Base-by-base conservation (phyloP, 2,888 invertebrate genomes). In the Drosophila fulvimacula region DNA sequence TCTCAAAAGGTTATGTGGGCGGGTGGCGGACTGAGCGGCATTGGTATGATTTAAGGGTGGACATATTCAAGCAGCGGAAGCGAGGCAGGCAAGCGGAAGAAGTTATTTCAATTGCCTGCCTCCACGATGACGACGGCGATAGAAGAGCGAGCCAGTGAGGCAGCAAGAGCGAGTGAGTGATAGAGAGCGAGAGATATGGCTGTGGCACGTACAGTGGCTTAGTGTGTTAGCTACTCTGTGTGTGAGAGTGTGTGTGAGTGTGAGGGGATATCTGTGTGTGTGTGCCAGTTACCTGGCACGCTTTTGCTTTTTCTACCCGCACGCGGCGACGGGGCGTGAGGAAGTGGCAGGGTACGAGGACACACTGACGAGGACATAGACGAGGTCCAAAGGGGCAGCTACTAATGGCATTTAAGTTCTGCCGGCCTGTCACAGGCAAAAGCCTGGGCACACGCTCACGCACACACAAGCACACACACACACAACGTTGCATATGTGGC, bases 361-460 rank as follows among this genome's bases (percentile, higher is more conserved):
- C n/a, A 69, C 53, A 55, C 39, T 55, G 73, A 76, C 79, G 73
- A 76, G 75, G 82, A 68, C 61, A 53, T 42, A 65, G 81, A 56
- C 77, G 57, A 69, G 61, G 64, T 61, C 73, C 73, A 64, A 62
- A 62, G 48, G 73, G 73, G 60, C 77, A 76, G 76, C 73, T 73
- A 76, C 86, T 85, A 88, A 88, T 85, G 88, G 86, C 80, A 86
- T 85, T 85, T 85, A 88, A 85, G 85, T 85, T 85, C 81, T 85
- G 81, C 76, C 80, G 59, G 73, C 68, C 76, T 77, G 72, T 77
- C 63, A 73, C 71, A 69, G 48, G 13, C 46, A 49, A 58, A 58
- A 60, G 57, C 60, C 69, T 44, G 58, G 68, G 57, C 44, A 51
- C 27, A 59, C 41, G 41, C 49, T 39, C 53, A 51, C 59, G 30